Conservation (phyloP, 1,140 invertebrate species). For the Chironomus tepperi region DNA sequence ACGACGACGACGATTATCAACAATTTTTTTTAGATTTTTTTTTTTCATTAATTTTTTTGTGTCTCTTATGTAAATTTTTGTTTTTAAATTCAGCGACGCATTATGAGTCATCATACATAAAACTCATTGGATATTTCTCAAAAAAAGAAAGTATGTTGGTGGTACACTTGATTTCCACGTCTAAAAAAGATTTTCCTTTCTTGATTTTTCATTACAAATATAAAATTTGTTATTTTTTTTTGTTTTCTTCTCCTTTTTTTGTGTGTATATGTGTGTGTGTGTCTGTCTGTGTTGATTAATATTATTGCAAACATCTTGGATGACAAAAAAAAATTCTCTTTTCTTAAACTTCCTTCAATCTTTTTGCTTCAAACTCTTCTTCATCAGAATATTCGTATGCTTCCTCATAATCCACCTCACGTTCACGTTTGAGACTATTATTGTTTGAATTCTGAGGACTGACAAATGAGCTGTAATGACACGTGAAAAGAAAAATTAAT, state of each 20-base stretch:
- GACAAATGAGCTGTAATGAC: conserved; percentile 15
- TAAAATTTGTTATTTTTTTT: neutral
- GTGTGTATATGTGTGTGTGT: neutral
- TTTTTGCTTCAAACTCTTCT: neutral
- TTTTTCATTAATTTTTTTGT: neutral
- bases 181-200: neutral
- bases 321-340: neutral
- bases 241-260: neutral
- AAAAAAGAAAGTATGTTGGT: too few species aligned
- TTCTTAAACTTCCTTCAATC: neutral
- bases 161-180: neutral
- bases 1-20: neutral
- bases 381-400: conserved; percentile 9
- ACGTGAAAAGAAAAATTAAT: neutral
- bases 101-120: neutral
- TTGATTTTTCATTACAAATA: neutral
- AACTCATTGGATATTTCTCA: neutral
- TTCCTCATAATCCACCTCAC: neutral
- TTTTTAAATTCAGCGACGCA: neutral
- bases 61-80: neutral
- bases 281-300: conserved; percentile 1
- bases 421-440: conserved; percentile 5
- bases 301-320: neutral
- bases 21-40: neutral
- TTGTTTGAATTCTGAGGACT: conserved; percentile 17